Base-by-base conservation (phyloP, 64 coral and sea anemone genomes). In the Actinia tenebrosa region DNA sequence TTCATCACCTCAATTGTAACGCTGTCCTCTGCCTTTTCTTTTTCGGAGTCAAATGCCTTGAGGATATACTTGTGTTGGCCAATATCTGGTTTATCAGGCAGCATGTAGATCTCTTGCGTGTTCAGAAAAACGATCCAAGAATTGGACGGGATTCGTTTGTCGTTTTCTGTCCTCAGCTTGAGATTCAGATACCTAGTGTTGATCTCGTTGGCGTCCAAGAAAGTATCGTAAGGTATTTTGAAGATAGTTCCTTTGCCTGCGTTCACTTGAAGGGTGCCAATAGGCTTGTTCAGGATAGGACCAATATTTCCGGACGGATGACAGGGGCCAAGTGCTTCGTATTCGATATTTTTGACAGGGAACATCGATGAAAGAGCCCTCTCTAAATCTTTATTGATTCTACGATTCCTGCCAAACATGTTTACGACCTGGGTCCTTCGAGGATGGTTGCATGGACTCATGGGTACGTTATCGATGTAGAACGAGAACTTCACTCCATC, bases 401-500 rank as follows among this genome's bases (percentile, higher is more conserved):
- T 78, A 5, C 25, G 13, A 62, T 18, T 15, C 62, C 87, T 77
- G 71, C 88, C 63, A 71, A 97, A 97, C 23, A 42, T 44, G 23
- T 90, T 45, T 27, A 84, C 61, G 23, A 82, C 52, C 11, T 59
- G 15, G 42, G 56, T 75, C 47, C 88, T 45, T 55, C 17, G 75
- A 9, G 60, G 47, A 86, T 87, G 43, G 11, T 68, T 45, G 42
- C 94, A 96, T 0, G 86, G 79, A 43, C 84, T 56, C 20, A 84
- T 84, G 5, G 94, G 91, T 7, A 96, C 58, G 44, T 61, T 86
- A 47, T 90, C 91, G 63, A 96, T 86, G 61, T 87, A 87, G 56
- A 96, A 96, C 0, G 91, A 83, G 78, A 96, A 96, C 23, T 92
- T 78, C 18, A 96, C 86, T n/a, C 94, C 94, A 44, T 80, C 56